Evolutionary conservation across 2,888 invertebrate genomes (phyloP).

Genomic region (Hartigia nigra): DNA sequence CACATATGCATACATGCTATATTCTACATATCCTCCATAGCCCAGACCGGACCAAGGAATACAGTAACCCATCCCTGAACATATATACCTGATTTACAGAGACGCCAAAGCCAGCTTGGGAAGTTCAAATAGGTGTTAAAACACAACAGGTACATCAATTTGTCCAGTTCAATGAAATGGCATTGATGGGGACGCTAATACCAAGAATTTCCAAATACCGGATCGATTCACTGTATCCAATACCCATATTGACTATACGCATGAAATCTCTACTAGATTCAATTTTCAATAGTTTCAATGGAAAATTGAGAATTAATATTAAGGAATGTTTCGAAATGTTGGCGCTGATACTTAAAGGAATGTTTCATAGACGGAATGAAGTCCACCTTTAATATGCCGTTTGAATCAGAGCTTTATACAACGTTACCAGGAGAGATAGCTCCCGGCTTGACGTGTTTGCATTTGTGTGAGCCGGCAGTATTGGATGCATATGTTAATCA

Average conservation of each 20-base stretch:
- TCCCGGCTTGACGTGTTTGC: constrained; percentile 58
- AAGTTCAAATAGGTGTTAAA: constrained; percentile 41
- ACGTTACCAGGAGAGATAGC: constrained; percentile 52
- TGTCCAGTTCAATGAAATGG: background rate
- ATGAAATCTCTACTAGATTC: background rate
- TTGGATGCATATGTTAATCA: constrained; percentile 62
- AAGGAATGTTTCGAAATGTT: background rate
- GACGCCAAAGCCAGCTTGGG: constrained; percentile 56
- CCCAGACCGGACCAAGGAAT: background rate
- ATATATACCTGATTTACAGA: constrained; percentile 54
- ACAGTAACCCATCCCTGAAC: constrained; percentile 24
- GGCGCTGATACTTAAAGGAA: constrained; percentile 45
- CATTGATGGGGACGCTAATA: background rate
- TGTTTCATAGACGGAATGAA: constrained; percentile 47
- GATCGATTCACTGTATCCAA: background rate
- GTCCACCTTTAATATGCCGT: constrained; percentile 60
- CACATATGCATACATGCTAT: background rate
- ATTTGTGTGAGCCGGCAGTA: constrained; percentile 52
- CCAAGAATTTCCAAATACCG: background rate
- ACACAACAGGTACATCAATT: constrained; percentile 32
- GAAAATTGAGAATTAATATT: background rate
- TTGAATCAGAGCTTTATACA: constrained; percentile 58
- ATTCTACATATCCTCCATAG: background rate
- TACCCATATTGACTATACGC: background rate
- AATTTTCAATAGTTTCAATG: background rate